Base-by-base conservation (phyloP, 2,888 invertebrate genomes). In the Amorpha juglandis region DNA sequence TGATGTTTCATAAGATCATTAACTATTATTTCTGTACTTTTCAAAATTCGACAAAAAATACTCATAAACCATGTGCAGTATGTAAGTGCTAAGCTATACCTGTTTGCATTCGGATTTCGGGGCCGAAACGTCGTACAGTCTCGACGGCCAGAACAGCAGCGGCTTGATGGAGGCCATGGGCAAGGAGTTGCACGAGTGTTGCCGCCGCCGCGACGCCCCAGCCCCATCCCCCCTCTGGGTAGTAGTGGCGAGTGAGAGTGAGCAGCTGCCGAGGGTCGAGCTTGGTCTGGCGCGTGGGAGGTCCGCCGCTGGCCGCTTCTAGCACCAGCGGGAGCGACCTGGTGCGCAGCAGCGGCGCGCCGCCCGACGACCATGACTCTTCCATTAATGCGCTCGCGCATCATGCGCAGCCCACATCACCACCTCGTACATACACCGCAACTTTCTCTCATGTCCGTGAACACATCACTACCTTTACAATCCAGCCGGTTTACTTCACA, bases 181-280 rank as follows among this genome's bases (percentile, higher is more conserved):
- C 95, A 47, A 98, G 88, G 45, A 97, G 91, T 84, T 97, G 96
- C 48, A 96, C 96, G 33, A 96, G 86, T 27, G 97, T 94, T 19
- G 96, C 96, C 35, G 96, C 96, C 19, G 94, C 92, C 1, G 97
- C 94, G 64, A 97, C 95, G 64, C 97, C 95, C 97, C 97, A 98
- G 7, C 97, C 98, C 97, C 97, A 97, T 0, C 97, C 97, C 8
- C 97, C 97, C 88, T 97, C 97, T 45, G 97, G 97, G 87, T 97
- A 97, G 89, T 97, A 97, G 81, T 97, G 97, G 78, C 97, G 96
- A 73, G 96, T 95, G 73, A 96, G 93, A 9, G 96, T 96, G 66
- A 96, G 92, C 75, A 96, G 88, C 69, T 94, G 94, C 69, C 94
- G 94, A 51, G 93, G 94, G 84, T 92, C 93, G 82, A 92, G 92